Base-by-base conservation (phyloP, 1,140 invertebrate species). In the Euura saliciscinereae region DNA sequence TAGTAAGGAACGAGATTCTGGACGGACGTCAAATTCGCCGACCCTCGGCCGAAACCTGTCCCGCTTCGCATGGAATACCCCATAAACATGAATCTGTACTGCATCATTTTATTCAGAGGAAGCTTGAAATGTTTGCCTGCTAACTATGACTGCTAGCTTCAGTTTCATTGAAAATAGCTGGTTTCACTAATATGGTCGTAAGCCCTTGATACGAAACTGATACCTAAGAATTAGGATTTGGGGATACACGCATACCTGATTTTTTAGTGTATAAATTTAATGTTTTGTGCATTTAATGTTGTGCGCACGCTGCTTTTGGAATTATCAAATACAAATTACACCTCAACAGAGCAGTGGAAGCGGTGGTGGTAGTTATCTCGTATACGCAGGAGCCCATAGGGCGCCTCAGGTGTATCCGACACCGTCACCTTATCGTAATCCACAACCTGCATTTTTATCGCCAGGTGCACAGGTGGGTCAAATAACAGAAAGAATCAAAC, bases 371-470 rank as follows among this genome's bases (percentile, higher is more conserved):
- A 84, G 82, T 71, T 84, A 87, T 80, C 82, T 85, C 77, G 76
- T 82, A 79, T 84, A 88, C 82, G 77, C 84, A 73, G 87, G 85
- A 83, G 83, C 84, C 82, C 83, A 88, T 79, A 84, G 84, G 84
- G 84, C 82, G 81, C 85, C 85, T 44, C 85, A 88, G 82, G 84
- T 87, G 74, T 88, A 88, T 83, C 86, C 86, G 74, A 86, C 79
- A 80, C 82, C 81, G 79, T 86, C 85, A 74, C 86, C 82, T 75
- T 87, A 86, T 82, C 81, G 83, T 84, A 88, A 86, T 82, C 86
- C 86, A 78, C 86, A 87, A 79, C 83, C 84, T 83, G 86, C 86
- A 82, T 88, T 88, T 80, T 87, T 88, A 80, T 83, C 85, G 78
- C 85, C 86, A 71, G 85, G 82, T 77, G 80, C 82, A 70, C 83